Percentiles rank a stretch among this genome's conserved stretches.
phyloP scores from a whole-genome alignment of 2,797 vertebrate genomes.

The Ciconia nigra region DNA sequence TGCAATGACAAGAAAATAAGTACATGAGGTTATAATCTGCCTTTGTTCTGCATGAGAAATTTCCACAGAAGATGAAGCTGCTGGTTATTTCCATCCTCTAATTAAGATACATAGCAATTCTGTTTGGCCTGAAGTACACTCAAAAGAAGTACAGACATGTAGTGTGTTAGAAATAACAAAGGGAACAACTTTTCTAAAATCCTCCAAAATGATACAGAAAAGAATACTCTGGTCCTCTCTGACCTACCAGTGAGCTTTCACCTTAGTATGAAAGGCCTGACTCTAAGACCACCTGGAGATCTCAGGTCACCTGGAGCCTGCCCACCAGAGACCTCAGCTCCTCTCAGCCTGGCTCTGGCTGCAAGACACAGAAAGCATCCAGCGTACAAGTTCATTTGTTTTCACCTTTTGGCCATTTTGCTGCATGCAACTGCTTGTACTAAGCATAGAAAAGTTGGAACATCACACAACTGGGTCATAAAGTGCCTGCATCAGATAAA shows the following conservation, averaged over 20 bases:
- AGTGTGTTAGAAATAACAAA: neutral
- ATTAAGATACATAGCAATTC: constrained; percentile 23
- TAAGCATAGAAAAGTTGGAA: neutral
- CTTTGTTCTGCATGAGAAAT: neutral
- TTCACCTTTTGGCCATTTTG: neutral
- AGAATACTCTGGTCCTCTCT: neutral
- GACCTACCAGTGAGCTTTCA: neutral
- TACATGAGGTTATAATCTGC: neutral
- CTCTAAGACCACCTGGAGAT: neutral
- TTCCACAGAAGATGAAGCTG: neutral
- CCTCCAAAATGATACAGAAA: neutral
- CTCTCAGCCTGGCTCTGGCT: neutral
- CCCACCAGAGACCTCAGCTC: neutral
- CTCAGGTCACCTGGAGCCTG: neutral
- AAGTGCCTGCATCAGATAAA: neutral
- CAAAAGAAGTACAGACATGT: neutral
- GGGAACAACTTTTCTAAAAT: neutral
- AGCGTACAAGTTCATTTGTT: accelerated
- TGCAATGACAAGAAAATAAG: constrained; percentile 8
- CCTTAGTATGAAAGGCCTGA: neutral
- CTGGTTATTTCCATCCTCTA: neutral
- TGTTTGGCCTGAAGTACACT: neutral
- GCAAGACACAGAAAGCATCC: neutral
- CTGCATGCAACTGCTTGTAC: neutral
- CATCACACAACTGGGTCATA: neutral